phyloP scores from a whole-genome alignment of 2,888 invertebrate genomes.

The Lasioglossum oenotherae region DNA sequence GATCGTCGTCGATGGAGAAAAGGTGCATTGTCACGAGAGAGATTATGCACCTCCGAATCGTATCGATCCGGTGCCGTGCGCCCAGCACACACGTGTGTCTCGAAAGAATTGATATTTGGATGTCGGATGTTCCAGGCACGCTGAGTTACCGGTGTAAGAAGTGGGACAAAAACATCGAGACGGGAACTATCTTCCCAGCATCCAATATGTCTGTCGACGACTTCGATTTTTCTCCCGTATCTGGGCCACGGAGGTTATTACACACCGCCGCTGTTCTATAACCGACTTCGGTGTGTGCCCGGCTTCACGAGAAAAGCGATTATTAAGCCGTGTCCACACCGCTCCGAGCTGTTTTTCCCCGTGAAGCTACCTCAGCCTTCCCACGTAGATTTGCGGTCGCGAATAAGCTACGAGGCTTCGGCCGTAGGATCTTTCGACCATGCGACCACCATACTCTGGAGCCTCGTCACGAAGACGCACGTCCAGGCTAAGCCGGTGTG shows the following conservation, averaged over 20 bases:
- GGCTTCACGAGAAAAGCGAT: conserved; percentile 50
- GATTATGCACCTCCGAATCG: conserved; percentile 49
- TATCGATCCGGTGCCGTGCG: conserved; percentile 41
- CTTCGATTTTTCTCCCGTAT: conserved; percentile 74
- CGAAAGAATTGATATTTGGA: conserved; percentile 63
- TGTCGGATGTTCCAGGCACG: conserved; percentile 40
- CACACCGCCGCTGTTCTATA: conserved; percentile 65
- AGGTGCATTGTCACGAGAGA: conserved; percentile 56
- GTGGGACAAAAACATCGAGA: conserved; percentile 62
- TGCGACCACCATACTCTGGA: not conserved
- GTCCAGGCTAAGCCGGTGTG: not conserved
- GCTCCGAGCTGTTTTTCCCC: not conserved
- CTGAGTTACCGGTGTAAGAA: conserved; percentile 37
- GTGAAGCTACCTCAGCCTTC: not conserved
- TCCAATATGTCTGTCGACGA: conserved; percentile 72
- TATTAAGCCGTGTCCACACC: conserved; percentile 39
- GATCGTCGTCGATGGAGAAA: conserved; percentile 41
- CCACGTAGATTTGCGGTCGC: not conserved
- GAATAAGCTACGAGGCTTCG: not conserved
- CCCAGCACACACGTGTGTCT: conserved; percentile 38
- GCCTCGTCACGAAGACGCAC: not conserved
- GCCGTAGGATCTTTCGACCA: not conserved
- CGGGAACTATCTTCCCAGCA: conserved; percentile 65
- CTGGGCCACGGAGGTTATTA: conserved; percentile 74
- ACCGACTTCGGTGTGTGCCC: conserved; percentile 43